These are phyloP conservation scores for Oryzias woworae DNA, from an alignment of 2,113 vertebrate genomes.

Conservation along the genomic window DNA sequence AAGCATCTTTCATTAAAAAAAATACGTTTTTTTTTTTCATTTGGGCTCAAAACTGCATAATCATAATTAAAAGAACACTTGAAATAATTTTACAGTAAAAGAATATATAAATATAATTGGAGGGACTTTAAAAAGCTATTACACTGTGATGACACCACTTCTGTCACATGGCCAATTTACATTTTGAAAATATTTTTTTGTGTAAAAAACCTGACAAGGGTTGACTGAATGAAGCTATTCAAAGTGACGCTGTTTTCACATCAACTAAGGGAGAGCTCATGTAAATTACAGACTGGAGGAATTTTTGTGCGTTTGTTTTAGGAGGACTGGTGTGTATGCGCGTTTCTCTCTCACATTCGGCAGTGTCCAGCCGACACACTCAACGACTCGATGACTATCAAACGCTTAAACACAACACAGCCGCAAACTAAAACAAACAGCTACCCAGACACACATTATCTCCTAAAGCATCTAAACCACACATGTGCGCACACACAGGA, in stretches of 20 bases:
- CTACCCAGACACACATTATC: slow-evolving; percentile 58
- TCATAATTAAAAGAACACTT: too few species aligned
- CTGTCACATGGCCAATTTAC: too few species aligned
- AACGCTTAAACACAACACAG: slow-evolving; percentile 59
- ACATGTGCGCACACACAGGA: slow-evolving; percentile 39
- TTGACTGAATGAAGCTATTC: neutral
- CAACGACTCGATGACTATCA: slow-evolving; percentile 53
- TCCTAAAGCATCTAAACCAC: slow-evolving; percentile 53
- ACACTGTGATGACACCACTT: too few species aligned
- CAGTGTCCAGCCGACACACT: slow-evolving; percentile 15
- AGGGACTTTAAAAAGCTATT: too few species aligned
- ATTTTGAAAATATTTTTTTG: too few species aligned
- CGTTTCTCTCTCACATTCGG: slow-evolving; percentile 46
- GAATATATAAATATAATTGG: too few species aligned
- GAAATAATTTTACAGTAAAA: too few species aligned
- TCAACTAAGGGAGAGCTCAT: slow-evolving; percentile 7
- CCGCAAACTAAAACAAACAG: slow-evolving; percentile 60
- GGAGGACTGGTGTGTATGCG: slow-evolving; percentile 25
- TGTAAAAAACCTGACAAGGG: neutral
- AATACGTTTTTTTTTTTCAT: too few species aligned
- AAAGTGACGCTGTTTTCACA: neutral
- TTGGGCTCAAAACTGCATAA: too few species aligned
- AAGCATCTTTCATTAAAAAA: too few species aligned
- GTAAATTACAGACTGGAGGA: slow-evolving; percentile 12
- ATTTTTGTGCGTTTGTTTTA: slow-evolving; percentile 22